Evolutionary conservation across 2,888 invertebrate genomes (phyloP).

Genomic region (Orchesella flavescens): DNA sequence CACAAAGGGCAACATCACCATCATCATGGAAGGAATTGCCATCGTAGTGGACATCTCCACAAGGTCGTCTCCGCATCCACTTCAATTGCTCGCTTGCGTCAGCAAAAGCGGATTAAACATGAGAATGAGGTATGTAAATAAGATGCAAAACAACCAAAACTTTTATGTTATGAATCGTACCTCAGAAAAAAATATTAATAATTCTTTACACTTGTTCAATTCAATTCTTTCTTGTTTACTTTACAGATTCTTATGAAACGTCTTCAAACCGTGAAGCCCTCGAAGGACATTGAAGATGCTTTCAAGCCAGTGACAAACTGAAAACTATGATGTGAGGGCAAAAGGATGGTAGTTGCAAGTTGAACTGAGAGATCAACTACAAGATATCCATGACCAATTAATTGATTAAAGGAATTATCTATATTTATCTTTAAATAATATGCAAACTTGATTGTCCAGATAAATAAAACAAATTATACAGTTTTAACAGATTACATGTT

Average conservation of each 20-base stretch:
- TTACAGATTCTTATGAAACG: conserved; percentile 65
- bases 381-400: background rate
- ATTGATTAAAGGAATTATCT: background rate
- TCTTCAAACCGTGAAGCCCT: conserved; percentile 65
- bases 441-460: too few species aligned
- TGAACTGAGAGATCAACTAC: too few species aligned
- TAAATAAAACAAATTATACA: too few species aligned
- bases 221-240: background rate
- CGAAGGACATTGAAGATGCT: conserved; percentile 65
- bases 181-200: too few species aligned
- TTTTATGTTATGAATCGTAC: too few species aligned
- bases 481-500: too few species aligned
- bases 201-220: background rate
- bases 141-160: background rate
- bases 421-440: too few species aligned
- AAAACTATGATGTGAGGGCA: background rate
- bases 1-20: conserved; percentile 66
- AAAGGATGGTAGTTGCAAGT: too few species aligned
- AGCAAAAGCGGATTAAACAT: conserved; percentile 76
- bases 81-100: conserved; percentile 76
- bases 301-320: conserved; percentile 22
- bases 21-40: conserved; percentile 34
- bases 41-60: conserved; percentile 56
- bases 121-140: conserved; percentile 76
- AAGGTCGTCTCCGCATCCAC: conserved; percentile 73